Conservation (phyloP, 2,113 vertebrate species). For the Camelus dromedarius region DNA sequence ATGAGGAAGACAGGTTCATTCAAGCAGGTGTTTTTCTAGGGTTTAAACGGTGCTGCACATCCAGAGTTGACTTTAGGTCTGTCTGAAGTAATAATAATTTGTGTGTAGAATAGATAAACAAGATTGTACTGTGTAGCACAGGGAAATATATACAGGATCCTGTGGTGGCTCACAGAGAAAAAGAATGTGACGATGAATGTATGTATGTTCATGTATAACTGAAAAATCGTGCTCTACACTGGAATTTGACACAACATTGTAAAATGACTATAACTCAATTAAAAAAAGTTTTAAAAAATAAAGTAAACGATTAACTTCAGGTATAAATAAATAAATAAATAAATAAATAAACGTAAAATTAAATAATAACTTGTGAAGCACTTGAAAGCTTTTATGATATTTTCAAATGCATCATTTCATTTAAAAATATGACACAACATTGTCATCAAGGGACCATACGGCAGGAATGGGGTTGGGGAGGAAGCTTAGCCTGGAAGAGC, state of each 20-base stretch:
- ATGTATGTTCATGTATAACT: no score
- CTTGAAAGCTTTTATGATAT: slow-evolving; percentile 58
- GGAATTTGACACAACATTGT: no score
- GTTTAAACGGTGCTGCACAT: slow-evolving; percentile 20
- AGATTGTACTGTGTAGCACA: no score
- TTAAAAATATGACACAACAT: slow-evolving; percentile 34
- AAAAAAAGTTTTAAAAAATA: no score
- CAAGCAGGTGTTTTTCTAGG: slow-evolving; percentile 46
- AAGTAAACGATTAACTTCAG: no score
- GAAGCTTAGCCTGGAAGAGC: background rate
- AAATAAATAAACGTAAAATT: no score
- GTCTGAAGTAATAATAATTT: slow-evolving; percentile 62
- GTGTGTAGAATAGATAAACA: background rate
- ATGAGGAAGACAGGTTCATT: slow-evolving; percentile 40
- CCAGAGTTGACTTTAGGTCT: slow-evolving; percentile 7
- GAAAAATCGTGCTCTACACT: no score
- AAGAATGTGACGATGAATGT: no score
- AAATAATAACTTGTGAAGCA: slow-evolving; percentile 53
- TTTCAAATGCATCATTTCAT: slow-evolving; percentile 69
- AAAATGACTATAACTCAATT: no score
- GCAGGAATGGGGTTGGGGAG: background rate
- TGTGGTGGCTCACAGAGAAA: no score
- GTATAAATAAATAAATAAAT: no score
- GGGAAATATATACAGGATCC: no score
- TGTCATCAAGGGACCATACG: background rate